Base-by-base conservation (phyloP, 2,113 vertebrate species). In the Oreotrochilus melanogaster region DNA sequence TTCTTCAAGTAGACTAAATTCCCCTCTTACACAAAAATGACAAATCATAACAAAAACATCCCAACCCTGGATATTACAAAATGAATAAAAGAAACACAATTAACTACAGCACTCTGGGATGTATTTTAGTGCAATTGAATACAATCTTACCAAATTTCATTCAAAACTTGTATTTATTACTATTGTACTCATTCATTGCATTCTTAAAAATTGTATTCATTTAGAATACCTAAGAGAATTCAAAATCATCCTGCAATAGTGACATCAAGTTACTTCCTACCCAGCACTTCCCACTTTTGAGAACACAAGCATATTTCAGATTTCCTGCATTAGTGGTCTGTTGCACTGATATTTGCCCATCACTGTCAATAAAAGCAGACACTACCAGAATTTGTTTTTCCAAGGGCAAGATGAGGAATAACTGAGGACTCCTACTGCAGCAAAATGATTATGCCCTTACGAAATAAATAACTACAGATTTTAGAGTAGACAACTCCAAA, bases 381-480 rank as follows among this genome's bases (percentile, higher is more conserved):
- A 53, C 28, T 21, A 69, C 37, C 7, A 94, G 31, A 83, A 31
- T 66, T 42, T 4, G 7, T 33, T 82, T 88, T 83, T 90, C 71
- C 69, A 86, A 73, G 37, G 25, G 57, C 67, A 35, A 33, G 78
- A 90, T 8, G 1, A 66, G 86, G 71, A 88, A 33, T 56, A 92
- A 92, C 51, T 67, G 75, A 91, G 60, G 67, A 82, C 30, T 93
- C 25, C 53, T 51, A 71, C 47, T 80, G 64, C 9, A 89, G 51
- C 83, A 91, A 95, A 95, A 92, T n/a, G 5, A 92, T 81, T 25
- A n/a, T 74, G 43, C 16, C 17, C 47, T 80, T 65, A 58, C 31
- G 51, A 93, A 96, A 88, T 66, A 91, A 88, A 2, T 73, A 94
- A 83, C 33, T 64, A 78, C 39, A 90, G 47, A 88, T 92, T 95